Evolutionary conservation across 1,140 invertebrate species (phyloP).

Genomic region (Musca vetustissima): DNA sequence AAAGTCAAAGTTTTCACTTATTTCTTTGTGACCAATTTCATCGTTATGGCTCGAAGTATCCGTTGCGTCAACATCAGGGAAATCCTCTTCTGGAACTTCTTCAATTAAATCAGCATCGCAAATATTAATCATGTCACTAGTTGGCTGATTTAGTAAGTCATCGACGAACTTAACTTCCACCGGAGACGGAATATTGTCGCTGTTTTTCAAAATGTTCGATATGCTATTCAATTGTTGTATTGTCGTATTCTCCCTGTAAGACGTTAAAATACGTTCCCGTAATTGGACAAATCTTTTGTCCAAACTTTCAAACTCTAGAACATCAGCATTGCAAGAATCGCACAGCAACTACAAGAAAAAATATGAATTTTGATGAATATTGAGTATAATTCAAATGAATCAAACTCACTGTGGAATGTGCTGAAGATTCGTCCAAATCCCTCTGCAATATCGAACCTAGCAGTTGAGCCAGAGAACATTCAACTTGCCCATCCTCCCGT

Average conservation of each 20-base stretch:
- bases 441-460: slow-evolving; percentile 19
- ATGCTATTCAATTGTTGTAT: not conserved
- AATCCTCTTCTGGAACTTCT: slow-evolving; percentile 1
- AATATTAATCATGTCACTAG: not conserved
- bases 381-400: not conserved
- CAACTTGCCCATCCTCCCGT: slow-evolving; percentile 25
- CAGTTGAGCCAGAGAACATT: slow-evolving; percentile 25
- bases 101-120: slow-evolving; percentile 16
- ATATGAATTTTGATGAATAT: not conserved
- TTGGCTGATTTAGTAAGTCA: too few relatives aligned
- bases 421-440: slow-evolving; percentile 24
- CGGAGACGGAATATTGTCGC: too few relatives aligned
- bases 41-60: not conserved
- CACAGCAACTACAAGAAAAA: slow-evolving; percentile 28
- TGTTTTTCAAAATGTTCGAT: too few relatives aligned
- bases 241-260: slow-evolving; percentile 10
- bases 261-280: slow-evolving; percentile 12
- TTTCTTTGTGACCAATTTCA: not conserved
- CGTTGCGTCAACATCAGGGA: not conserved
- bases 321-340: slow-evolving; percentile 24
- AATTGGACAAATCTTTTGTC: slow-evolving; percentile 17
- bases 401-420: slow-evolving; percentile 26
- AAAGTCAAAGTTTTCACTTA: not conserved
- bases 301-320: slow-evolving; percentile 27
- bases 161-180: too few relatives aligned